These are phyloP conservation scores for Drosophila stalkeri DNA, from an alignment of 2,888 invertebrate genomes.

Conservation along the genomic window DNA sequence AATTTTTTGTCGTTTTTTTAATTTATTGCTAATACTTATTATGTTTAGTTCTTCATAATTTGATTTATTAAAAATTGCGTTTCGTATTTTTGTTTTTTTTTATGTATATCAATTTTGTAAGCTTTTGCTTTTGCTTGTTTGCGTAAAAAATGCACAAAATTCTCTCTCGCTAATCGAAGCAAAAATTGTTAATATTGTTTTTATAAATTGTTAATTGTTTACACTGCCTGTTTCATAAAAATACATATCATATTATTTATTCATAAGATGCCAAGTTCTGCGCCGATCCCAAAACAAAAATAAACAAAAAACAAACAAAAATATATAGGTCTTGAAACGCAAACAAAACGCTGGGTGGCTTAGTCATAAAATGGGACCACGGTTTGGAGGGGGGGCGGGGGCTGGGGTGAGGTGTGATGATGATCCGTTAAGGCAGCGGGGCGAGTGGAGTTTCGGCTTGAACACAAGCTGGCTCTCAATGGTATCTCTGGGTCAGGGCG, in stretches of 20 bases:
- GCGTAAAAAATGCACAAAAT: slow-evolving; percentile 79
- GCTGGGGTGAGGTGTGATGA: not conserved
- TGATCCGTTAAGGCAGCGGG: slow-evolving; percentile 9
- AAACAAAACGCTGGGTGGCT: slow-evolving; percentile 43
- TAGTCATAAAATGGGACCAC: slow-evolving; percentile 29
- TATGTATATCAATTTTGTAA: slow-evolving; percentile 67
- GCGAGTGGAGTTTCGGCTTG: slow-evolving; percentile 34
- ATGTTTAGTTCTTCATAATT: slow-evolving; percentile 76
- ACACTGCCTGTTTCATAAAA: slow-evolving; percentile 71
- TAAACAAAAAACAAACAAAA: slow-evolving; percentile 18
- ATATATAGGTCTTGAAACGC: slow-evolving; percentile 7
- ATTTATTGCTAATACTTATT: slow-evolving; percentile 78
- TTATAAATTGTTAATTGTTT: slow-evolving; percentile 53
- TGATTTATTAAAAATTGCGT: slow-evolving; percentile 81
- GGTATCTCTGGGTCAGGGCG: slow-evolving; percentile 51
- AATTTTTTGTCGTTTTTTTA: slow-evolving; percentile 40
- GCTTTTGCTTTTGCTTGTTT: slow-evolving; percentile 61
- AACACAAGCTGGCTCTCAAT: slow-evolving; percentile 67
- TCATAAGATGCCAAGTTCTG: slow-evolving; percentile 77
- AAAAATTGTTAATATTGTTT: slow-evolving; percentile 69
- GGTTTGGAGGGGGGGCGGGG: not conserved
- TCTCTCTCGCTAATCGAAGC: slow-evolving; percentile 77
- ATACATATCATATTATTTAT: slow-evolving; percentile 70
- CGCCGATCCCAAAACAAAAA: slow-evolving; percentile 55
- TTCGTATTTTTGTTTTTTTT: slow-evolving; percentile 54